Evolutionary conservation across 1,140 invertebrate genomes (phyloP).

Genomic region (Drosophila oshimai): DNA sequence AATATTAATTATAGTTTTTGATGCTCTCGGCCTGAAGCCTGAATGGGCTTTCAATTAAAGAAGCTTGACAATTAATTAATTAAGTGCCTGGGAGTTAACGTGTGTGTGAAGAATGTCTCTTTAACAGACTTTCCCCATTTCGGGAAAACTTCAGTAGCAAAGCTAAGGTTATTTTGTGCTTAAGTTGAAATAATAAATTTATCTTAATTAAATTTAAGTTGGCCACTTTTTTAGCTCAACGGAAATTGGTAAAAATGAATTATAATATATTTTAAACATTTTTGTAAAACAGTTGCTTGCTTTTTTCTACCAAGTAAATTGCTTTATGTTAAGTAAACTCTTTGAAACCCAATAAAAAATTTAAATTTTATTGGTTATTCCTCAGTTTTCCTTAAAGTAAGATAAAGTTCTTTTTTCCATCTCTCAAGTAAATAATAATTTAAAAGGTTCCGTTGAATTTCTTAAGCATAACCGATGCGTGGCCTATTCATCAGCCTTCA

Average conservation of each 20-base stretch:
- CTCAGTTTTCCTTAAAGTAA: too few relatives aligned
- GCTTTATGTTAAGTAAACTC: not conserved
- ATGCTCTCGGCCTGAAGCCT: not conserved
- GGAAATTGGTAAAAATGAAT: too few relatives aligned
- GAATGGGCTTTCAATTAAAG: slow-evolving; percentile 37
- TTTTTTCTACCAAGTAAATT: too few relatives aligned
- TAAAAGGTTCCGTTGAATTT: not conserved
- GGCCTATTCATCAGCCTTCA: slow-evolving; percentile 4
- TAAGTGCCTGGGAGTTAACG: slow-evolving; percentile 1
- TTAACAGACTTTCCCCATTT: slow-evolving; percentile 2
- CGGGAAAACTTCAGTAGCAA: not conserved
- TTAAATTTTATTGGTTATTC: too few relatives aligned
- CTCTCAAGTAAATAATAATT: not conserved
- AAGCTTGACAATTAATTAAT: slow-evolving; percentile 34
- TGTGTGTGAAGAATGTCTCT: not conserved
- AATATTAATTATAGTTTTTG: slow-evolving; percentile 45
- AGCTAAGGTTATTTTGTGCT: not conserved
- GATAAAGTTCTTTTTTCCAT: too few relatives aligned
- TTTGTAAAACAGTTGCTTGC: too few relatives aligned
- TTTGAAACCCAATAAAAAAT: too few relatives aligned
- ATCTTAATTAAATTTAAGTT: not conserved
- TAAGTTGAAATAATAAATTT: not conserved
- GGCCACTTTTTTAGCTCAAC: too few relatives aligned
- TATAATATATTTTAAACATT: too few relatives aligned
- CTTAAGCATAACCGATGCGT: not conserved